Evolutionary conservation across 2,888 invertebrate genomes (phyloP), one percentile per base, ranked within the genome.

Genomic region (Troglohyphantes excavatus): DNA sequence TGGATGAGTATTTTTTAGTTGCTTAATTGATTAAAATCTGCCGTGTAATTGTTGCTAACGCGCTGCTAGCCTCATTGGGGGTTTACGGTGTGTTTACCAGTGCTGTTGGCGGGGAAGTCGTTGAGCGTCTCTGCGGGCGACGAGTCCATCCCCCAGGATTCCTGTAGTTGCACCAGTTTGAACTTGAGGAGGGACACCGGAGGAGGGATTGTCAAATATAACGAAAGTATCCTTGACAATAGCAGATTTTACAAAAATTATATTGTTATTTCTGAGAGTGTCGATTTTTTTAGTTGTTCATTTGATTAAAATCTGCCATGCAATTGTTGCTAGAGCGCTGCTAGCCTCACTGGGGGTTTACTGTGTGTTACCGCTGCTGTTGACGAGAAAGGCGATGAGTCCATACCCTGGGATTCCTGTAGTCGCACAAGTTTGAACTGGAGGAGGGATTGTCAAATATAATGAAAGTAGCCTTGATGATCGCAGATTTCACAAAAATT

Each of bases 151-250:
- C 84, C 89, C 68, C 83, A 63, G 78, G 88, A 53, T 72, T 88
- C 88, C 88, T 88, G 81, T 88, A 88, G 75, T 53, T 82, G 88
- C 88, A 88, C 88, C 88, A 88, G 88, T 63, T 88, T 88, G 88
- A 88, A 63, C 26, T 59, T 73, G 63, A 82, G 88, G 70, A 82
- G 82, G 87, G 81, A 72, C 79, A 79, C 73, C 65, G 85, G n/a
- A n/a, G n/a, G n/a, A n/a, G n/a, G n/a, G n/a, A n/a, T n/a, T n/a
- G n/a, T n/a, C n/a, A n/a, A n/a, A n/a, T n/a, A n/a, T n/a, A n/a
- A n/a, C n/a, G n/a, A n/a, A n/a, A n/a, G n/a, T n/a, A n/a, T n/a
- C n/a, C n/a, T n/a, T n/a, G n/a, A n/a, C n/a, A n/a, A n/a, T n/a
- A n/a, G n/a, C n/a, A n/a, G n/a, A n/a, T n/a, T n/a, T n/a, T n/a